Conservation (phyloP, 2,797 vertebrate genomes). For the Tachyglossus aculeatus region DNA sequence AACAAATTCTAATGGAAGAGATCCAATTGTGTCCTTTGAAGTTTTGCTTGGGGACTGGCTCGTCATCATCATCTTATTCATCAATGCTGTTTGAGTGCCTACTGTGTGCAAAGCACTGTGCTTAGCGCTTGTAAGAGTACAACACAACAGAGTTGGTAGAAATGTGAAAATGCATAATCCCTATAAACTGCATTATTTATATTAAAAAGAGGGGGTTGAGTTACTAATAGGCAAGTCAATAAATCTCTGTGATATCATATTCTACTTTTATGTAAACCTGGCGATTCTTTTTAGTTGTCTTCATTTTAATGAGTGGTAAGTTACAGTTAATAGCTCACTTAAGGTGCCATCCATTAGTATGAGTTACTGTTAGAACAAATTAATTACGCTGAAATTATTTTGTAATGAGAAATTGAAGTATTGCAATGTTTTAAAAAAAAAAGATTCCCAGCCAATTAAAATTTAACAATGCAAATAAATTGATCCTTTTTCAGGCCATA, state of each 20-base stretch:
- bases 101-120: too few species aligned
- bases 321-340: conserved; percentile 67
- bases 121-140: too few species aligned
- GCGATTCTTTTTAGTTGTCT: conserved; percentile 58
- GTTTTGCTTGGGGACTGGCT: too few species aligned
- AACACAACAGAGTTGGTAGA: too few species aligned
- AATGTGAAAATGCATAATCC: conserved; percentile 7
- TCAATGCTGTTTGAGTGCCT: too few species aligned
- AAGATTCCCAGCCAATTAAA: conserved; percentile 57
- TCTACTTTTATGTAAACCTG: conserved; percentile 63
- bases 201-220: background rate
- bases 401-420: conserved; percentile 62
- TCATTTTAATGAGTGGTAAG: conserved; percentile 61
- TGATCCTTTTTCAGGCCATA: conserved; percentile 52
- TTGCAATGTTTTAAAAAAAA: conserved; percentile 58
- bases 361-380: conserved; percentile 70
- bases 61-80: too few species aligned
- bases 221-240: background rate
- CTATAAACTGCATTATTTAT: background rate
- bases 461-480: conserved; percentile 58
- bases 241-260: conserved; percentile 57
- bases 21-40: too few species aligned
- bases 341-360: conserved; percentile 69
- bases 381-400: conserved; percentile 63
- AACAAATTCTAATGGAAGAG: too few species aligned